phyloP scores from a whole-genome alignment of 2,888 invertebrate genomes.

The Mimumesa dahlbomi region DNA sequence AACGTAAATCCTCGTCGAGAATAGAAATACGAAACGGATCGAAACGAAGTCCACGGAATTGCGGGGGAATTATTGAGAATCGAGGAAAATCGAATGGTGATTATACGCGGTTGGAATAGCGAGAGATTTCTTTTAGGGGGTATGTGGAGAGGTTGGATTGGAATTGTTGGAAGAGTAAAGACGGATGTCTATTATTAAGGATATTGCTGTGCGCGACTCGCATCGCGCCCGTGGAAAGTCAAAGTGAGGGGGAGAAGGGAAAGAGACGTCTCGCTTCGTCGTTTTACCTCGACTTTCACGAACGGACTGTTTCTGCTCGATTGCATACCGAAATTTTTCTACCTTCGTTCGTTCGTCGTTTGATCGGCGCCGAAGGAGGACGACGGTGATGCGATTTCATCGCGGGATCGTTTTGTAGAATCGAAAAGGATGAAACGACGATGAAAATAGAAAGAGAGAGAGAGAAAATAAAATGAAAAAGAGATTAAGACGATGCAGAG shows the following conservation, averaged over 20 bases:
- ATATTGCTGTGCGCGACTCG: conserved; percentile 30
- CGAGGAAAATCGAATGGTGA: neutral
- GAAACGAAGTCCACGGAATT: too few relatives aligned
- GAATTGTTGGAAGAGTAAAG: conserved; percentile 48
- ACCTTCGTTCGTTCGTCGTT: too few relatives aligned
- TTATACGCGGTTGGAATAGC: too few relatives aligned
- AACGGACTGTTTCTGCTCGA: conserved; percentile 53
- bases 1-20: too few relatives aligned
- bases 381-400: too few relatives aligned
- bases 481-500: neutral
- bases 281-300: conserved; percentile 55
- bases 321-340: conserved; percentile 60
- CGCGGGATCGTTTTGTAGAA: too few relatives aligned
- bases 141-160: conserved; percentile 36
- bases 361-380: conserved; percentile 28
- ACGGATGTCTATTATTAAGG: conserved; percentile 23
- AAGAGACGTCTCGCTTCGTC: conserved; percentile 15
- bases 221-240: conserved; percentile 55
- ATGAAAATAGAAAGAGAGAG: neutral
- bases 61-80: too few relatives aligned
- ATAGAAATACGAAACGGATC: too few relatives aligned
- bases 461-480: neutral
- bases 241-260: conserved; percentile 18
- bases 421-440: neutral
- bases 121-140: too few relatives aligned